Base-by-base conservation (phyloP, 92 coral and sea anemone species). In the Palythoa heliodiscus region DNA sequence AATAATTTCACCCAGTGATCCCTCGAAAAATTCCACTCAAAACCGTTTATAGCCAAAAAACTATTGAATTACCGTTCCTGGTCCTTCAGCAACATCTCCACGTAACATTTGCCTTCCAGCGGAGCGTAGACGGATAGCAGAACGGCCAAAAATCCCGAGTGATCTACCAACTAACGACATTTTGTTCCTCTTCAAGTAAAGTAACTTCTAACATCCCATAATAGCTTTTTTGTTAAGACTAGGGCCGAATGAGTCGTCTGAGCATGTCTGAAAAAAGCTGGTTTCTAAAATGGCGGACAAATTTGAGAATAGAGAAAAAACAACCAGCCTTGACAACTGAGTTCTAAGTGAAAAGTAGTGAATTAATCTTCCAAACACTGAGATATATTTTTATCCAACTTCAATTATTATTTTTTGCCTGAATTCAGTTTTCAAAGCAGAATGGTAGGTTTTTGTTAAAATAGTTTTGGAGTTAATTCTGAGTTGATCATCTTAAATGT, bases 91-190 rank as follows among this genome's bases (percentile, higher is more conserved):
- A 53, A 48, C 66, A 60, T 95, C 97, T 54, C 91, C 87, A 76
- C 99, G 98, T 17, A 95, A 73, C 78, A 92, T 88, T 20, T 87
- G 90, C 25, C 90, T 83, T 79, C 94, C 95, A 10, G 91, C 88
- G 55, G 92, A 84, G 53, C 98, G 96, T 15, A 90, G 75, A 88
- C 98, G 95, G 66, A 92, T 90, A n/a, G 98, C 97, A 69, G 99
- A 93, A 86, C 99, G 99, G 82, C 95, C 99, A 90, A 97, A 89
- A 87, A 90, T 84, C 66, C 79, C 95, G 50, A 93, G 71, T 73
- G 97, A 76, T 63, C 93, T 91, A 73, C 95, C 90, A 39, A 93
- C 71, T 78, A 94, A 87, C 98, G 98, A 92, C 99, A 97, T 97
- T 90, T 95, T 94, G 95, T 67, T 79, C 76, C 54, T 40, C 75